Percentiles rank a stretch among this genome's conserved stretches.
These are phyloP conservation scores for Eurytoma adleriae DNA, from an alignment of 2,888 invertebrate species.

Conservation along the genomic window DNA sequence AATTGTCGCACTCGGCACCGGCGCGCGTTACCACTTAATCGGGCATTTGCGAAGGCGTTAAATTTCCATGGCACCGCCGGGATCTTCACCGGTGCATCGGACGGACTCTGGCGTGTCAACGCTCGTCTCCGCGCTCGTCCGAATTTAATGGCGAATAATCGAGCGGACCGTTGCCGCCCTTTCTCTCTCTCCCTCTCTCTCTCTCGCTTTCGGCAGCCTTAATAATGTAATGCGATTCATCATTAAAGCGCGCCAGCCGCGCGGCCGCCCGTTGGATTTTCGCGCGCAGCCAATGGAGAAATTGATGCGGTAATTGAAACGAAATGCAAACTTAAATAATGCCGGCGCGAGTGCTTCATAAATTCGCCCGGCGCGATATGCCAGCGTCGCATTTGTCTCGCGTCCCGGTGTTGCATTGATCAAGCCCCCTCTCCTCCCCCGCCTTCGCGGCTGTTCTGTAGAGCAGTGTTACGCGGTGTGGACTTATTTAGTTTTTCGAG, in stretches of 20 bases:
- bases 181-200: neutral
- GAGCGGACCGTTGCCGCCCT: neutral
- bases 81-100: neutral
- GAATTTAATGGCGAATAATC: conserved; percentile 33
- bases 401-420: no score
- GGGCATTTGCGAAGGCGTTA: conserved; percentile 14
- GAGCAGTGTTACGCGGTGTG: no score
- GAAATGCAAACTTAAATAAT: conserved; percentile 42
- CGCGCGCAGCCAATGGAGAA: conserved; percentile 5
- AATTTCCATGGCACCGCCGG: conserved; percentile 13
- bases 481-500: no score
- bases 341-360: conserved; percentile 7
- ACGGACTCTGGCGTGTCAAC: no score
- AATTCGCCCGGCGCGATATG: conserved; percentile 13
- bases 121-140: neutral
- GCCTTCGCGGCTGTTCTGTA: no score
- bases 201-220: neutral
- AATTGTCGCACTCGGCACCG: conserved; percentile 6
- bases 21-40: conserved; percentile 13
- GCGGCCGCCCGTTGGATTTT: conserved; percentile 3
- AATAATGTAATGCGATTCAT: conserved; percentile 35
- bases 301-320: conserved; percentile 41
- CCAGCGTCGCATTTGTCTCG: neutral
- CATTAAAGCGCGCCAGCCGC: conserved; percentile 13
- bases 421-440: no score